phyloP scores from a whole-genome alignment of 2,888 invertebrate genomes.

The Lampropteryx suffumata region DNA sequence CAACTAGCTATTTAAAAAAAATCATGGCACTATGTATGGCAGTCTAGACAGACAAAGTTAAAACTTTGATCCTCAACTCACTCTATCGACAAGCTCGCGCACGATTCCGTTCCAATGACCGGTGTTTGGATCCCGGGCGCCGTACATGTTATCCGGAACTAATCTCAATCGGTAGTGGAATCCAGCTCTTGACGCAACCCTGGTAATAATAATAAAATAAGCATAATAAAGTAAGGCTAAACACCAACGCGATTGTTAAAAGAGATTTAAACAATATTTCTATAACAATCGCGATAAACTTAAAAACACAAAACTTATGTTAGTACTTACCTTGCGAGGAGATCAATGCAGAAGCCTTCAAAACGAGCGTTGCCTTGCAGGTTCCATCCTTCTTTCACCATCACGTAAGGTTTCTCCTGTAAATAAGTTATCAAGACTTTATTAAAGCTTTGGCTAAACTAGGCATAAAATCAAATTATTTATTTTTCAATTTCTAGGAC shows the following conservation, averaged over 20 bases:
- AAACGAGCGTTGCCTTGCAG: conserved; percentile 93
- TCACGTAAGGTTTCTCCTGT: conserved; percentile 95
- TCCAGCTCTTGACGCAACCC: conserved; percentile 92
- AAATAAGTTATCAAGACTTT: neutral
- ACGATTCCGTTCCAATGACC: conserved; percentile 96
- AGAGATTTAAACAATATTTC: too few relatives aligned
- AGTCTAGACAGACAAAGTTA: too few relatives aligned
- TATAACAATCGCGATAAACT: too few relatives aligned
- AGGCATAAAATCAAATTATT: too few relatives aligned
- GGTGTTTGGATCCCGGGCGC: conserved; percentile 92
- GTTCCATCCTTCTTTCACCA: conserved; percentile 93
- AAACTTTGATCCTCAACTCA: too few relatives aligned
- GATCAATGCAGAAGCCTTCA: conserved; percentile 96
- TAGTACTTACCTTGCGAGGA: conserved; percentile 84
- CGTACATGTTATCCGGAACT: conserved; percentile 94
- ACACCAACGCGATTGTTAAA: too few relatives aligned
- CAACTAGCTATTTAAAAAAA: too few relatives aligned
- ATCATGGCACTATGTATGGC: too few relatives aligned
- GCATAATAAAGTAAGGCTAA: too few relatives aligned
- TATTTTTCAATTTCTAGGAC: too few relatives aligned
- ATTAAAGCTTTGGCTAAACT: too few relatives aligned
- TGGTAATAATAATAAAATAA: conserved; percentile 56
- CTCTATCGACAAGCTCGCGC: conserved; percentile 92
- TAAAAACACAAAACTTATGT: too few relatives aligned
- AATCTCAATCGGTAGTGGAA: conserved; percentile 93